Base-by-base conservation (phyloP, 1,140 invertebrate genomes). In the Euwallacea similis region DNA sequence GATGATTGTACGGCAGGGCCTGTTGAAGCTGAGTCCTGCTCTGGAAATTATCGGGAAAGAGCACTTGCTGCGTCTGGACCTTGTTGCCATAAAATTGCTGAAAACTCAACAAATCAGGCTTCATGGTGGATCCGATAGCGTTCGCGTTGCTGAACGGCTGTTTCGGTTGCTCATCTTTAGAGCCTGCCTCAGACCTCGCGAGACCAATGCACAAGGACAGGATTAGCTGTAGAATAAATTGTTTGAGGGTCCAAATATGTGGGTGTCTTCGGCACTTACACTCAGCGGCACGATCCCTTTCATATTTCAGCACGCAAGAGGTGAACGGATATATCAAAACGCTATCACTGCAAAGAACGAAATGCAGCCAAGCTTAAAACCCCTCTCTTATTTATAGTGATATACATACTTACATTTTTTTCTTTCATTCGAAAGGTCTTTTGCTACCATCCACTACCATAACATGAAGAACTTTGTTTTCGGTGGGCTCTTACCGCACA, bases 371-470 rank as follows among this genome's bases (percentile, higher is more conserved):
- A 66, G 69, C 69, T 60, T 43, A 66, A 71, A 71, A 13, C 63
- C 69, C 69, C 69, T 66, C 62, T 66, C 46, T 43, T 66, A 71
- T 71, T 71, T 71, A 71, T 71, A 71, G 61, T 61, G 69, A 66
- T 71, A 66, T 61, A 66, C 63, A 44, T 70, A 64, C 43, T 54
- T 16, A 10, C 9, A 56, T 64, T 70, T 70, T 70, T 71, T 71
- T 59, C 8, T 53, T 10, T 10, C 21, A n/a, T 47, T 71, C 6
- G 69, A 71, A 71, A 71, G 69, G 69, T 66, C 63, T 41, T 42
- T 66, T n/a, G 42, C 59, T 61, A 9, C 11, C 42, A 21, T 42
- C 42, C 16, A 21, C 9, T 11, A 61, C 21, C 42, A 61, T 43
- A 10, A 13, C 9, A 50, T 50, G 13, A 50, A 11, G 13, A 13